Conservation (phyloP, 2,113 vertebrate genomes). For the Atrichornis clamosus region DNA sequence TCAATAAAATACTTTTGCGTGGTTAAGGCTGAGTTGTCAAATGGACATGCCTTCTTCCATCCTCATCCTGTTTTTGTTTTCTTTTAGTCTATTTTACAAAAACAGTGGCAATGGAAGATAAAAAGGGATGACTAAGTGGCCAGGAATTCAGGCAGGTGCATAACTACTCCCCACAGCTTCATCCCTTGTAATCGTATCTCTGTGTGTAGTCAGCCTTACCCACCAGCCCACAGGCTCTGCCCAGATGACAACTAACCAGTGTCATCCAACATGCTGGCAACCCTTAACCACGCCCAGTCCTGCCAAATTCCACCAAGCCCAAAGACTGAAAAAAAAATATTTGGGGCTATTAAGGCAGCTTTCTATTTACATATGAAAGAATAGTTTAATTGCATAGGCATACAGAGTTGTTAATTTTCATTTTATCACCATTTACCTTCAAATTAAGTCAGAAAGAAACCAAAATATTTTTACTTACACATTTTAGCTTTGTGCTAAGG, state of each 20-base stretch:
- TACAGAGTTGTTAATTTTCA: neutral
- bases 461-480: neutral
- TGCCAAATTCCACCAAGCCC: neutral
- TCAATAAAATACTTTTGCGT: neutral
- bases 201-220: neutral
- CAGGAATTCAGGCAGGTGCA: conserved; percentile 10
- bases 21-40: neutral
- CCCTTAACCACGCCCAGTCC: neutral
- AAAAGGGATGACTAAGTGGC: neutral
- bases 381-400: neutral
- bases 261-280: neutral
- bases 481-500: neutral
- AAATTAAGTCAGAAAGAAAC: neutral
- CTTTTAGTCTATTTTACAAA: neutral
- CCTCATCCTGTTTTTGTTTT: neutral
- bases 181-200: neutral
- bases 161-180: neutral
- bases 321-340: neutral
- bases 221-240: neutral
- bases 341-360: neutral
- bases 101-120: neutral
- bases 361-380: neutral
- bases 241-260: neutral
- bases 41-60: neutral
- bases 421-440: neutral